Evolutionary conservation across 2,888 invertebrate species (phyloP), one percentile per base, ranked within the genome.

Genomic region (Dicroscelio sp.): DNA sequence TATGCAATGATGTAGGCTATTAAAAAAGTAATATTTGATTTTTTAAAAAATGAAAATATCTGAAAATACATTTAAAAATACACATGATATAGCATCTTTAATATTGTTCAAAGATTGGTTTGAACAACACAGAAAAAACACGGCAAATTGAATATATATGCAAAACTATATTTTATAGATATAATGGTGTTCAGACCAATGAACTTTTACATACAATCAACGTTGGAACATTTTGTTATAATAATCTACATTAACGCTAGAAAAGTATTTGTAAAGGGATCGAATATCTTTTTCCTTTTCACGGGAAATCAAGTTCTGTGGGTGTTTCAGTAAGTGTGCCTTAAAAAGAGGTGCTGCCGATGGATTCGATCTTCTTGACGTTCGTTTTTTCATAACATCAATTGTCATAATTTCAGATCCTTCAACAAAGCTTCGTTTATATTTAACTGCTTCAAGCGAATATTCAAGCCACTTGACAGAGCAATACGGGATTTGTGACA

Each of bases 341-440:
- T 65, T 65, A 65, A 65, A 65, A 2, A 65, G 20, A 33, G 65
- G 65, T 6, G 27, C 14, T 27, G 27, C 23, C 27, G 25, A 27
- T 60, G 60, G 60, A 65, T 33, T 65, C 10, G 33, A 65, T 65
- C 65, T 12, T 33, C 33, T 65, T 33, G 65, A 65, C 20, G 65
- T 65, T 17, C 33, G 33, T 31, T 33, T 31, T 65, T 65, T 65
- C 20, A 65, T 12, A 14, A 31, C 33, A 65, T 23, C 10, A 65
- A 65, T 33, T 65, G 33, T n/a, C 27, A 33, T 65, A 31, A n/a
- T 65, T 31, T 31, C 33, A 65, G 33, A 65, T 33, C 33, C 65
- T 65, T 65, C 65, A 65, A 65, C 33, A 33, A 65, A 65, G 23
- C 33, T 65, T n/a, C 20, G 31, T 65, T 33, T 65, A 27, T 65